Evolutionary conservation across 2,113 vertebrate genomes (phyloP).

Genomic region (Centropus unirufus): DNA sequence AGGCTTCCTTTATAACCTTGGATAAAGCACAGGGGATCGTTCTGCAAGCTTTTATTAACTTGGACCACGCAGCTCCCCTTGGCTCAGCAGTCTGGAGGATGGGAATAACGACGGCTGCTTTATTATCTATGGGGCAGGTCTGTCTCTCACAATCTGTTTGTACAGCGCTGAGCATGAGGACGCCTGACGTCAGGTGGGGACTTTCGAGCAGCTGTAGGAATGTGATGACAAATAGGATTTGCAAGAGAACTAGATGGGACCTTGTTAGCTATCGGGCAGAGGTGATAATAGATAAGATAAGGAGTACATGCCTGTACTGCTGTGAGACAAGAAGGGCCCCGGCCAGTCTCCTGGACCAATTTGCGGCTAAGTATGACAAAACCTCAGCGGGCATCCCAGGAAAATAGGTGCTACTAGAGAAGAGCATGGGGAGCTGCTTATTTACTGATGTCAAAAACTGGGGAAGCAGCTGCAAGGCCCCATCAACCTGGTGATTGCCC

Average conservation of each 20-base stretch:
- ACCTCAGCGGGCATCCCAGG: not conserved
- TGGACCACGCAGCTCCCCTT: not conserved
- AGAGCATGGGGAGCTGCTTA: not conserved
- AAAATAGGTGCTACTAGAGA: slow-evolving; percentile 1
- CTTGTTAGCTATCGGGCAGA: not conserved
- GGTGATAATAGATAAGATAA: slow-evolving; percentile 59
- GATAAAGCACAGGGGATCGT: not conserved
- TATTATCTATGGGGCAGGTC: not conserved
- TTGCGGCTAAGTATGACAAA: not conserved
- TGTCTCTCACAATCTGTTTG: not conserved
- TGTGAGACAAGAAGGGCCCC: slow-evolving; percentile 11
- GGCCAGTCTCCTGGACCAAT: slow-evolving; percentile 21
- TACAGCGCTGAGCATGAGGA: not conserved
- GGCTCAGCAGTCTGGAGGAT: not conserved
- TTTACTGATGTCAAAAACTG: slow-evolving; percentile 36
- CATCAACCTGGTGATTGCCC: slow-evolving; percentile 54
- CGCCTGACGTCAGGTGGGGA: not conserved
- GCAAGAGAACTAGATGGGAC: not conserved
- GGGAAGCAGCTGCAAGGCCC: slow-evolving; percentile 68
- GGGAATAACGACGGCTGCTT: not conserved
- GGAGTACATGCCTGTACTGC: not conserved
- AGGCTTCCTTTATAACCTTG: slow-evolving; percentile 9
- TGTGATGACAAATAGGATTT: slow-evolving; percentile 9
- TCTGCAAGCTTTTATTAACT: not conserved
- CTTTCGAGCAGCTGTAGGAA: not conserved